Evolutionary conservation across 2,113 vertebrate genomes (phyloP), one percentile per base, ranked within the genome.

Genomic region (Paedocypris sp.): DNA sequence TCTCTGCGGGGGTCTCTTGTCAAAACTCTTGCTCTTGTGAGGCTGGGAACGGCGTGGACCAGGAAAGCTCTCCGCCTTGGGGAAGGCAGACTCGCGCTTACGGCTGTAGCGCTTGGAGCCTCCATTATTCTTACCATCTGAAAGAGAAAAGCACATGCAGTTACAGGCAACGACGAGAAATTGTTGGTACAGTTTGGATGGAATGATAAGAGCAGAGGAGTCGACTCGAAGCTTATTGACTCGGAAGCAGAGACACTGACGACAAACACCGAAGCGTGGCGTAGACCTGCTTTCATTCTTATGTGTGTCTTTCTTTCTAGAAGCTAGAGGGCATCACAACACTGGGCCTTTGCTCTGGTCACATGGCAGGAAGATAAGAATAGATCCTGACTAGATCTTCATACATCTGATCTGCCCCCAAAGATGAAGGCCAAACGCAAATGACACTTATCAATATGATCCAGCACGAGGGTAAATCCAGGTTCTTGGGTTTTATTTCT

Each of bases 21-120:
- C 94, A 91, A 97, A 99, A 94, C 85, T 89, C 88, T 98, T 99
- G 93, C 90, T 88, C 97, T 99, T 99, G 89, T 97, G 93, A 94
- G 94, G 82, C 90, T 77, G 87, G 91, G 91, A 86, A 87, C 90
- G 93, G 75, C 91, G 91, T 76, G 83, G 86, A 76, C 87, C 85
- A 43, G 81, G 77, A 77, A 91, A 91, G 80, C 80, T 90, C 80
- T 99, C 95, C 64, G 86, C 85, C 89, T 96, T 98, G 16, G 91
- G 87, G 76, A 87, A 89, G 29, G 88, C 76, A 78, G 88, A 88
- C 82, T 99, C 95, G 50, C 91, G 91, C 80, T 95, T 98, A 68
- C 93, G 92, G 80, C 73, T 90, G 20, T 89, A 93, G 75, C 92
- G 92, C 71, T 90, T 98, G 49, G 91, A 88, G 79, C 90, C 89